A percentile compares a stretch with the other conserved stretches of the same genome.
phyloP scores from a whole-genome alignment of 35 echinoderm and acorn worm genomes.

The Patiria miniata region DNA sequence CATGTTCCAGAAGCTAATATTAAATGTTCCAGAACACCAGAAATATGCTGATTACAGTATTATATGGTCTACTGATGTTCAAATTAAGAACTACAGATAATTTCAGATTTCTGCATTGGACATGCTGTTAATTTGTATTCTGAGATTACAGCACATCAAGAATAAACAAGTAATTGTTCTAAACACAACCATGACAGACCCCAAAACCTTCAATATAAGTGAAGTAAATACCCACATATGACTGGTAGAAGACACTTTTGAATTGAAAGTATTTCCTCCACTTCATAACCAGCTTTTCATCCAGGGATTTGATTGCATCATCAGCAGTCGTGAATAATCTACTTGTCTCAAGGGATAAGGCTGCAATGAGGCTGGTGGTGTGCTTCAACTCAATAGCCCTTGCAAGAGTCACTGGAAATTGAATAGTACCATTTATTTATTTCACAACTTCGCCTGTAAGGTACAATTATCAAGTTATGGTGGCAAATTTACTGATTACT shows the following conservation, averaged over 20 bases:
- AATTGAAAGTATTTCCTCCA: constrained; percentile 94
- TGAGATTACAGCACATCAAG: no score
- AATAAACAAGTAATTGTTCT: no score
- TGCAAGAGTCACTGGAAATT: constrained; percentile 84
- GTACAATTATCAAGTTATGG: not conserved
- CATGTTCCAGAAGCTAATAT: no score
- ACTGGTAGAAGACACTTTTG: constrained; percentile 86
- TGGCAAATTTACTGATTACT: not conserved
- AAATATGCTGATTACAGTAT: no score
- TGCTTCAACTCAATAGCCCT: constrained; percentile 93
- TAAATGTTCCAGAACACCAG: no score
- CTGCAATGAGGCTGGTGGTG: constrained; percentile 65
- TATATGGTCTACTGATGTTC: no score
- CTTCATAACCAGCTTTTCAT: constrained; percentile 82
- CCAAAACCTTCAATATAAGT: no score
- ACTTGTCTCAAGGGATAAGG: constrained; percentile 79
- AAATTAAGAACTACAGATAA: no score
- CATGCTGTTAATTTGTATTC: no score
- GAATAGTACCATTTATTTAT: not conserved
- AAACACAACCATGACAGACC: no score
- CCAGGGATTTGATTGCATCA: constrained; percentile 75
- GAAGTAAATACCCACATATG: constrained; percentile 71
- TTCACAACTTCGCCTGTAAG: not conserved
- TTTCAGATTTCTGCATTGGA: no score
- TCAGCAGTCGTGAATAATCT: constrained; percentile 74